Conservation (phyloP, 2,888 invertebrate species). For the Andrena praecox region DNA sequence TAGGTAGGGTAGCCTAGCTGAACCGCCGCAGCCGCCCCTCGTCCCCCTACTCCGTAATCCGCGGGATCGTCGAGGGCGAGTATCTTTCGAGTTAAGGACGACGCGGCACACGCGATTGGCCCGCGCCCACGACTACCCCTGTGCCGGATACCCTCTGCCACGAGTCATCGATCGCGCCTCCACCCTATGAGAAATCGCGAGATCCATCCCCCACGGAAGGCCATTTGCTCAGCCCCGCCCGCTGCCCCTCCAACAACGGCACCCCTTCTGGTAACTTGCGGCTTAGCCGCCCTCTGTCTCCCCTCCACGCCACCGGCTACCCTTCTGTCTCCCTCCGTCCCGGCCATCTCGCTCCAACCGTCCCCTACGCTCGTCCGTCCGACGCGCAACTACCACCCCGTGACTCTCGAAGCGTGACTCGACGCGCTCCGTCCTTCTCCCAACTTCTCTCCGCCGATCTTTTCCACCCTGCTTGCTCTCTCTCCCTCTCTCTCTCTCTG, state of each 20-base stretch:
- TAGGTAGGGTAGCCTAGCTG: constrained; percentile 39
- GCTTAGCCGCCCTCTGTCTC: constrained; percentile 69
- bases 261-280: constrained; percentile 67
- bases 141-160: constrained; percentile 71
- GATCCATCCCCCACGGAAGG: constrained; percentile 76
- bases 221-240: constrained; percentile 76
- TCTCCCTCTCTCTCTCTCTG: constrained; percentile 40
- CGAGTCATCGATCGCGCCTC: constrained; percentile 81
- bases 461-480: constrained; percentile 5
- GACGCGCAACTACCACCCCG: constrained; percentile 69
- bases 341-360: constrained; percentile 35
- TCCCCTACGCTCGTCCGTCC: constrained; percentile 52
- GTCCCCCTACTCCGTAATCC: constrained; percentile 48
- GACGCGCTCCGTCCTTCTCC: constrained; percentile 35
- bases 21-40: constrained; percentile 63
- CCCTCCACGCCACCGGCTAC: constrained; percentile 40
- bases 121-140: constrained; percentile 77
- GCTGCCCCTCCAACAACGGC: constrained; percentile 58
- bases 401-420: constrained; percentile 64
- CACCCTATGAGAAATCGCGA: constrained; percentile 80
- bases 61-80: constrained; percentile 72
- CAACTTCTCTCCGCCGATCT: constrained; percentile 30
- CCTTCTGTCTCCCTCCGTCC: constrained; percentile 43
- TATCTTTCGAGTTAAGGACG: constrained; percentile 81
- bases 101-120: constrained; percentile 78